phyloP scores from a whole-genome alignment of 2,113 vertebrate species.

The Piprites chloris region DNA sequence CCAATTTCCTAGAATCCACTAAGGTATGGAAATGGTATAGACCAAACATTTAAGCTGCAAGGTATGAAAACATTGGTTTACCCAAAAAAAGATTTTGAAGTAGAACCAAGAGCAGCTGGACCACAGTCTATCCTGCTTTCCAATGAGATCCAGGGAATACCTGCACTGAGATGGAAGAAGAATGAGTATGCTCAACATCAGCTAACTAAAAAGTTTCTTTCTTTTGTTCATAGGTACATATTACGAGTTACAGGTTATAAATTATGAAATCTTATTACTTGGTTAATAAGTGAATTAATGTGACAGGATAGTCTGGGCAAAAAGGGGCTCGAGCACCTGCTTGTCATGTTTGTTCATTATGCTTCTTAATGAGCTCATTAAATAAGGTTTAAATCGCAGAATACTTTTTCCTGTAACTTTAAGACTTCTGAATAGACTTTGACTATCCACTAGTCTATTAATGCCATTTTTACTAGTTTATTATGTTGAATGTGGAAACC shows the following conservation, averaged over 20 bases:
- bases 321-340: background rate
- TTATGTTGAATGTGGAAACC: no score
- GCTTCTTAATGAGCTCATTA: background rate
- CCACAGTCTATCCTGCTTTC: background rate
- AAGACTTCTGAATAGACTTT: no score
- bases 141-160: background rate
- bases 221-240: background rate
- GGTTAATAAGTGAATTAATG: background rate
- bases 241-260: background rate
- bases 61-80: background rate
- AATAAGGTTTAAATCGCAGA: no score
- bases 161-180: background rate
- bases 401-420: no score
- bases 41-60: background rate
- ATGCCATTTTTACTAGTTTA: no score
- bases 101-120: background rate
- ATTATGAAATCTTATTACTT: background rate
- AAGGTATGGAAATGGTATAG: background rate
- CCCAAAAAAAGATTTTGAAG: background rate
- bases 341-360: background rate
- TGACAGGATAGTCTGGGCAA: background rate
- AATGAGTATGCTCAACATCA: background rate
- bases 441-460: no score
- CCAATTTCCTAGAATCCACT: background rate
- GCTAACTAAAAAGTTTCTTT: background rate